Percentiles rank a stretch among this genome's conserved stretches.
phyloP scores from a whole-genome alignment of 2,113 vertebrate genomes.

The Cisticola juncidis region DNA sequence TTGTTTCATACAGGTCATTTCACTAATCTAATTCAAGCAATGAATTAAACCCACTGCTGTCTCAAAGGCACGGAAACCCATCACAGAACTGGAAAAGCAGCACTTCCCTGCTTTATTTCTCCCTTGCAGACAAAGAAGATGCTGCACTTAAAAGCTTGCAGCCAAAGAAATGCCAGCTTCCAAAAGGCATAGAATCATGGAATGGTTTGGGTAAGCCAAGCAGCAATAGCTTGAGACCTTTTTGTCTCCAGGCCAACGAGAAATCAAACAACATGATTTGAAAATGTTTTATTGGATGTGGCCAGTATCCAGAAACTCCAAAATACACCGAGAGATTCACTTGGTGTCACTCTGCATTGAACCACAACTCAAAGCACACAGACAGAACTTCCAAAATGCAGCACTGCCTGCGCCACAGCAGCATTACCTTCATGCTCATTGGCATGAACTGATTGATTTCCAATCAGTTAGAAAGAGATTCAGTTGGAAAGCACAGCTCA shows the following conservation, averaged over 20 bases:
- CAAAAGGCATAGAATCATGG: not conserved
- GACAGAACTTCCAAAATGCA: not conserved
- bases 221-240: not conserved
- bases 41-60: not conserved
- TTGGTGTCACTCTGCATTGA: not conserved
- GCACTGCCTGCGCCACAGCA: not conserved
- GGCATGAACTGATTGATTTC: not conserved
- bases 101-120: not conserved
- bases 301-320: not conserved
- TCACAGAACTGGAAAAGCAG: not conserved
- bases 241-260: not conserved
- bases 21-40: not conserved
- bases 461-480: not conserved
- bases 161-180: not conserved
- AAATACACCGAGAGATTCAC: not conserved
- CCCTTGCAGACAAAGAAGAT: fast-evolving
- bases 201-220: not conserved
- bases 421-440: not conserved
- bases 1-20: not conserved
- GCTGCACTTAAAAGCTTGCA: not conserved
- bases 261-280: not conserved
- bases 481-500: not conserved
- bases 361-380: fast-evolving
- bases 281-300: fast-evolving
- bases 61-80: not conserved